Conservation (phyloP, 1,140 invertebrate genomes). For the Heliconius eleuchia region DNA sequence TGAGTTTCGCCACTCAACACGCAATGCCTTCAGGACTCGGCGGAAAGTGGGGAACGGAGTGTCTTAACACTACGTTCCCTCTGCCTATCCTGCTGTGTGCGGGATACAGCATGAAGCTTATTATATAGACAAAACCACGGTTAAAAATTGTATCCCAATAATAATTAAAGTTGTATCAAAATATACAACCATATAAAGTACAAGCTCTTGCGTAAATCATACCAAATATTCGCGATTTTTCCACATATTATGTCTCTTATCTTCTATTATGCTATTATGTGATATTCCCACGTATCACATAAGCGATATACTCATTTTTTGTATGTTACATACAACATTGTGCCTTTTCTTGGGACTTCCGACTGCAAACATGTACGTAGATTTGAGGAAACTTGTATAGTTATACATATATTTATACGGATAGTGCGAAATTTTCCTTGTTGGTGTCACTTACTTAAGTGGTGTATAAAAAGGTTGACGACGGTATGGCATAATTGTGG, state of each 20-base stretch:
- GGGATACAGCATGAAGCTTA: no score
- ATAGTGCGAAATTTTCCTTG: background rate
- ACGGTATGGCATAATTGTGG: no score
- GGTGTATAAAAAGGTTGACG: no score
- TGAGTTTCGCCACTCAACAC: no score
- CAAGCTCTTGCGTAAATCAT: background rate
- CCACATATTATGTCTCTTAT: constrained; percentile 10
- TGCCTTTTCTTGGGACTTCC: background rate
- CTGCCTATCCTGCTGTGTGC: no score
- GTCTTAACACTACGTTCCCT: no score
- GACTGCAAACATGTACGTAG: background rate
- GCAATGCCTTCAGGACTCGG: no score
- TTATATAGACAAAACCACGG: no score
- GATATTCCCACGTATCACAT: constrained; percentile 2
- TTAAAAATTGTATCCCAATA: background rate
- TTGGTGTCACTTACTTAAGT: background rate
- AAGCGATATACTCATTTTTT: constrained; percentile 5
- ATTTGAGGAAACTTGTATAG: background rate
- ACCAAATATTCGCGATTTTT: constrained; percentile 7
- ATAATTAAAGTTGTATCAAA: background rate
- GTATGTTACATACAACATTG: background rate
- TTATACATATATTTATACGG: background rate
- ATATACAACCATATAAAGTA: background rate
- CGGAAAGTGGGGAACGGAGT: no score
- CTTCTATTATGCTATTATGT: background rate